These are phyloP conservation scores for Chrysolina oricalcia DNA, from an alignment of 2,888 invertebrate genomes.

Conservation along the genomic window DNA sequence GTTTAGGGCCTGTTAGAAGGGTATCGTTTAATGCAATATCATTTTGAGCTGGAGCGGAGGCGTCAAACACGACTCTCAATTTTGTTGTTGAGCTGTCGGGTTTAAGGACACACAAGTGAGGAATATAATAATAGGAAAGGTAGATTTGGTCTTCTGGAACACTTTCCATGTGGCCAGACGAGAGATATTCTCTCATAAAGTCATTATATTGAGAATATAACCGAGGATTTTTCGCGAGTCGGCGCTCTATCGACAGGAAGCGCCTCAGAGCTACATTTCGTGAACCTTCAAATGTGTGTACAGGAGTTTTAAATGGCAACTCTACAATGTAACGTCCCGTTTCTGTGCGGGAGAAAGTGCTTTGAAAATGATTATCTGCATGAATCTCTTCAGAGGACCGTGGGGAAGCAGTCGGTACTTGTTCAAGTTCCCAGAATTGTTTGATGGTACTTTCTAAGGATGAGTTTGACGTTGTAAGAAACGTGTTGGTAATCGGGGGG, in stretches of 20 bases:
- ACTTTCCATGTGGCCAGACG: slow-evolving; percentile 41
- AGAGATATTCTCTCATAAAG: slow-evolving; percentile 48
- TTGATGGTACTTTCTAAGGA: too few species aligned
- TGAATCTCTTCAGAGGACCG: too few species aligned
- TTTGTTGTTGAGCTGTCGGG: slow-evolving; percentile 43
- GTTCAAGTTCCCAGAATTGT: too few species aligned
- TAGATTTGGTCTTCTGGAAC: neutral
- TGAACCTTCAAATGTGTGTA: neutral
- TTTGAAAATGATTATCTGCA: too few species aligned
- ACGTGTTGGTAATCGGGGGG: too few species aligned
- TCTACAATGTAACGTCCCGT: too few species aligned
- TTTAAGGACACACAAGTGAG: slow-evolving; percentile 54
- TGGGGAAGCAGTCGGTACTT: too few species aligned
- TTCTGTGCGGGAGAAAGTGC: too few species aligned
- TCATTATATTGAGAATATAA: slow-evolving; percentile 25
- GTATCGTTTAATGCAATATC: too few species aligned
- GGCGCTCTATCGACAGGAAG: neutral
- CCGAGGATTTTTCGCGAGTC: neutral
- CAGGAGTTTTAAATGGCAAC: too few species aligned
- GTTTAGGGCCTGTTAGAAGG: slow-evolving; percentile 22
- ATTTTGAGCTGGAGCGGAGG: slow-evolving; percentile 38
- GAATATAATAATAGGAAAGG: slow-evolving; percentile 46
- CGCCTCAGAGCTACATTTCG: neutral
- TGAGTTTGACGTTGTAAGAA: too few species aligned
- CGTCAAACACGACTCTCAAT: too few species aligned